phyloP scores from a whole-genome alignment of 2,888 invertebrate species.

The Pseudanteris insignis region DNA sequence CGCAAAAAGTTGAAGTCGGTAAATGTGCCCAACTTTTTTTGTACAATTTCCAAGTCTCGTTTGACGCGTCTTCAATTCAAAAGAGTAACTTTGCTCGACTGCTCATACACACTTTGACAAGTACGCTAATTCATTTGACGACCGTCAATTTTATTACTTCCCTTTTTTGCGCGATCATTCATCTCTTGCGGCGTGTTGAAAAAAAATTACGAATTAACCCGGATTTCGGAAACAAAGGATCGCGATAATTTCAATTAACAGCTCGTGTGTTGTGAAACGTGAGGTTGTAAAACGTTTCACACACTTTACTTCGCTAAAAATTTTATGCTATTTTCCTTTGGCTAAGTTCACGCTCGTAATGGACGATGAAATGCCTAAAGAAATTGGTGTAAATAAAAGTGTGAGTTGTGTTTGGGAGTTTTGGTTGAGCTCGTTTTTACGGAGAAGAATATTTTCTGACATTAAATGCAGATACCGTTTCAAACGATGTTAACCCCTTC shows the following conservation, averaged over 20 bases:
- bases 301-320: too few relatives aligned
- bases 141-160: slow-evolving; percentile 28
- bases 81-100: slow-evolving; percentile 24
- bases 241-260: slow-evolving; percentile 22
- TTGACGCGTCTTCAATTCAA: slow-evolving; percentile 17
- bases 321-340: too few relatives aligned
- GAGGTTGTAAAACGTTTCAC: too few relatives aligned
- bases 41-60: too few relatives aligned
- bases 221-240: slow-evolving; percentile 16
- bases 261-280: not conserved
- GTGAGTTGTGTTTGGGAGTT: too few relatives aligned
- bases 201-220: slow-evolving; percentile 11
- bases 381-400: too few relatives aligned
- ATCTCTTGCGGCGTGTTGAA: slow-evolving; percentile 16
- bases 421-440: slow-evolving; percentile 48
- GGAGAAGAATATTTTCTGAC: slow-evolving; percentile 42
- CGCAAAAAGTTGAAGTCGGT: too few relatives aligned
- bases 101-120: slow-evolving; percentile 13
- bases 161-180: slow-evolving; percentile 20
- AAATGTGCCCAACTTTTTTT: too few relatives aligned
- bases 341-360: too few relatives aligned
- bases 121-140: slow-evolving; percentile 26
- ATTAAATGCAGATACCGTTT: slow-evolving; percentile 60
- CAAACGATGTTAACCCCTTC: slow-evolving; percentile 62
- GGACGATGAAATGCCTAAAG: too few relatives aligned